Evolutionary conservation across 1,140 invertebrate genomes (phyloP).

Genomic region (fruit fly (Drosophila melanogaster)): DNA sequence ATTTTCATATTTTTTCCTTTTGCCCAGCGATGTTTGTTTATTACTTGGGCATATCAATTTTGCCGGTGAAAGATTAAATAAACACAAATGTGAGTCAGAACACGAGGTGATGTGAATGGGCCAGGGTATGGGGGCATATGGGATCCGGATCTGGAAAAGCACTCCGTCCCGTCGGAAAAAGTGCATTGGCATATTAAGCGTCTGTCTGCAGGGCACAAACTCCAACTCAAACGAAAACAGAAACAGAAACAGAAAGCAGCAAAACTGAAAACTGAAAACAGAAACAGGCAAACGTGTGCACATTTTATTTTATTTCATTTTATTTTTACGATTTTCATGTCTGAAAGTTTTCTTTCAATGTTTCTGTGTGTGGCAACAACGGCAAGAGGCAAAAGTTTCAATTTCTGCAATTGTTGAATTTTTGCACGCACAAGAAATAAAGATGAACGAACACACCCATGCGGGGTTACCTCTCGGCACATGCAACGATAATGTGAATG

Average conservation of each 20-base stretch:
- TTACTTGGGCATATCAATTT: slow-evolving; percentile 52
- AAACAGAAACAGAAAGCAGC: slow-evolving; percentile 4
- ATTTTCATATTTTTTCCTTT: neutral
- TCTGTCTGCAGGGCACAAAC: slow-evolving; percentile 40
- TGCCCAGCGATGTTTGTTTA: slow-evolving; percentile 25
- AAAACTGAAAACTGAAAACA: slow-evolving; percentile 23
- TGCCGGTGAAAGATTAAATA: slow-evolving; percentile 42
- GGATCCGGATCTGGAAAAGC: neutral
- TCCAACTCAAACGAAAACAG: slow-evolving; percentile 25
- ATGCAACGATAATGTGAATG: slow-evolving; percentile 74
- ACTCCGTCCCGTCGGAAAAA: slow-evolving; percentile 18
- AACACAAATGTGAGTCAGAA: slow-evolving; percentile 28
- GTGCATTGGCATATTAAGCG: slow-evolving; percentile 74
- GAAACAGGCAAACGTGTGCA: slow-evolving; percentile 59
- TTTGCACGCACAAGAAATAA: slow-evolving; percentile 79
- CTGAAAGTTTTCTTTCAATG: slow-evolving; percentile 50
- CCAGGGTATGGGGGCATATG: neutral
- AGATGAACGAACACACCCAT: slow-evolving; percentile 63
- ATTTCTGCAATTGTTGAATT: slow-evolving; percentile 80
- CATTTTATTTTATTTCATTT: slow-evolving; percentile 67
- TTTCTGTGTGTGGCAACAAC: slow-evolving; percentile 27
- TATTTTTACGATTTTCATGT: slow-evolving; percentile 65
- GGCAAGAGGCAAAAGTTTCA: slow-evolving; percentile 71
- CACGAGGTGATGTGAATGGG: neutral
- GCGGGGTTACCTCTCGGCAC: neutral